Conservation (phyloP, 2,797 vertebrate genomes). For the Coranthus polyacanthus region DNA sequence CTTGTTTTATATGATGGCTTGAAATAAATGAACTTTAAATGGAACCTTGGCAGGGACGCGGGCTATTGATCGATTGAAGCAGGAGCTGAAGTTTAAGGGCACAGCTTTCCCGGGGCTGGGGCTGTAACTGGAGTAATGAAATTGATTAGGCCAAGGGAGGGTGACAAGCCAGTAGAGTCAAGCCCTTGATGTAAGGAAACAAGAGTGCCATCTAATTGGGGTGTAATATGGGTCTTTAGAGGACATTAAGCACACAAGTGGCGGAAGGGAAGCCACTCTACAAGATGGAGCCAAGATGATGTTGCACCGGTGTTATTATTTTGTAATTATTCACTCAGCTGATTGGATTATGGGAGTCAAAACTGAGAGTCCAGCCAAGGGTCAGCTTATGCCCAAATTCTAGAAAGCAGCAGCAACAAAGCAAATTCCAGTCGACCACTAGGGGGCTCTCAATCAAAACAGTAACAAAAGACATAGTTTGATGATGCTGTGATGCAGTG, state of each 20-base stretch:
- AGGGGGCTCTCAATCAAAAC: background rate
- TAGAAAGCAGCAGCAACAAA: slow-evolving; percentile 23
- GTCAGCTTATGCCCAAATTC: slow-evolving; percentile 68
- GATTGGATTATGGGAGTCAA: slow-evolving; percentile 80
- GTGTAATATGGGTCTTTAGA: slow-evolving; percentile 92
- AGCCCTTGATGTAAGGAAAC: slow-evolving; percentile 92
- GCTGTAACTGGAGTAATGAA: slow-evolving; percentile 92
- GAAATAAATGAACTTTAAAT: slow-evolving; percentile 93
- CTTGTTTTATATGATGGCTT: slow-evolving; percentile 91
- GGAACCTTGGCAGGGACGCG: slow-evolving; percentile 89
- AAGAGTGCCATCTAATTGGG: slow-evolving; percentile 92
- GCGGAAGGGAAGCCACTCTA: slow-evolving; percentile 78
- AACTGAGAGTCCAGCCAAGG: slow-evolving; percentile 78
- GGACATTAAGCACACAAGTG: slow-evolving; percentile 88
- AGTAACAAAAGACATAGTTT: too few relatives aligned
- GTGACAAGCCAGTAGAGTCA: slow-evolving; percentile 91
- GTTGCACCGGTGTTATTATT: slow-evolving; percentile 81
- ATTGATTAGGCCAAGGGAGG: slow-evolving; percentile 90
- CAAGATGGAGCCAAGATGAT: slow-evolving; percentile 81
- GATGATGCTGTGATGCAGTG: too few relatives aligned
- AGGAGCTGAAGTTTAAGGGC: slow-evolving; percentile 91
- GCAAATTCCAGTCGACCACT: slow-evolving; percentile 5
- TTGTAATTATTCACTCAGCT: slow-evolving; percentile 81
- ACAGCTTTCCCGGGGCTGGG: slow-evolving; percentile 85
- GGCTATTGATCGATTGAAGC: slow-evolving; percentile 88